phyloP scores from a whole-genome alignment of 2,113 vertebrate species.

The Phalacrocorax carbo region DNA sequence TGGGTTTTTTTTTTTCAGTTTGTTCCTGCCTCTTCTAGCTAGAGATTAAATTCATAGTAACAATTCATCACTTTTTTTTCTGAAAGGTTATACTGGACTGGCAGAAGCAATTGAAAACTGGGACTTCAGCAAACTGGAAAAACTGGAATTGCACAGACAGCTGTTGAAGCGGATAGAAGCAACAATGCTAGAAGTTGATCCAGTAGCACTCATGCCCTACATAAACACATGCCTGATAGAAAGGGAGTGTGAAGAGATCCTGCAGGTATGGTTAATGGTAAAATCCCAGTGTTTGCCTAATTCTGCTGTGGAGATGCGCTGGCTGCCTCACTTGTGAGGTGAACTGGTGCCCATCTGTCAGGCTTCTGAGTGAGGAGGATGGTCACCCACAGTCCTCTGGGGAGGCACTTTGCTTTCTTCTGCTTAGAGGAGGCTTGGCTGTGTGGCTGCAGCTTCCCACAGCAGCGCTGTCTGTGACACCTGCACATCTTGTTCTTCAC shows the following conservation, averaged over 20 bases:
- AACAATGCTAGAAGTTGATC: conserved; percentile 12
- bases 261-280: not conserved
- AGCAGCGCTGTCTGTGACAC: rapidly evolving
- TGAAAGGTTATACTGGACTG: conserved; percentile 26
- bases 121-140: conserved; percentile 50
- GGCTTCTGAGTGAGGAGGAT: not conserved
- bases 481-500: rapidly evolving
- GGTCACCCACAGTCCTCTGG: not conserved
- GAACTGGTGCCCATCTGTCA: not conserved
- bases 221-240: conserved; percentile 14
- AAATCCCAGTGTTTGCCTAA: not conserved
- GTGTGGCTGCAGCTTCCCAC: not conserved
- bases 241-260: conserved; percentile 38
- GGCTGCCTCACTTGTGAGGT: not conserved
- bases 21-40: not conserved
- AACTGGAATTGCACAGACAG: conserved; percentile 4
- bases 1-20: not conserved
- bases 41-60: not conserved
- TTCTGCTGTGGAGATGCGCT: not conserved
- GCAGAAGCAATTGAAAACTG: conserved; percentile 46
- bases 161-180: conserved; percentile 41
- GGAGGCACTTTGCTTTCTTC: not conserved
- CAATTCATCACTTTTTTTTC: not conserved
- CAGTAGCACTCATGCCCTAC: not conserved
- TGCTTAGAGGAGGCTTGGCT: not conserved